phyloP scores from a whole-genome alignment of 2,113 vertebrate genomes.

The Pelodiscus sinensis region DNA sequence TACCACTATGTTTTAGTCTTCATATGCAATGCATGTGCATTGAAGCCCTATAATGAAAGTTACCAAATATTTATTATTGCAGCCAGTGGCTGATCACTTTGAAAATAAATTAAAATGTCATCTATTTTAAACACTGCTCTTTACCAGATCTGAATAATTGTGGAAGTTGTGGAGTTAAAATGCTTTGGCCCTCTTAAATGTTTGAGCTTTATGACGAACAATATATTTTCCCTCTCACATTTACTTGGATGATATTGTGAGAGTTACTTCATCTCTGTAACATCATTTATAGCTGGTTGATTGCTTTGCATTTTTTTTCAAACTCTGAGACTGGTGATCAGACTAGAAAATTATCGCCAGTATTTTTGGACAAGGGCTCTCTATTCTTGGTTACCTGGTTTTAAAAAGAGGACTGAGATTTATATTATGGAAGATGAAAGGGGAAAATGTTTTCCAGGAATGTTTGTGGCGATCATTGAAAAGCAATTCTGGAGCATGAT shows the following conservation, averaged over 20 bases:
- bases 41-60: not conserved
- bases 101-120: not conserved
- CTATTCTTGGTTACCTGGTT: not conserved
- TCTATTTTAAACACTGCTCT: not conserved
- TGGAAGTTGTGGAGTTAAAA: not conserved
- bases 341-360: not conserved
- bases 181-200: not conserved
- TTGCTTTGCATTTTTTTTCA: not conserved
- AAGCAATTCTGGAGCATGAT: slow-evolving; percentile 66
- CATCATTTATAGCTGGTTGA: slow-evolving; percentile 3
- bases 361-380: not conserved
- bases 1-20: not conserved
- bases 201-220: not conserved
- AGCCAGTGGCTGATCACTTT: not conserved
- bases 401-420: slow-evolving; percentile 16
- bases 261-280: not conserved
- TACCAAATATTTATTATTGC: not conserved
- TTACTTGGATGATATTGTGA: not conserved
- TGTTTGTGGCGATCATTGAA: slow-evolving; percentile 35
- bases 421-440: slow-evolving; percentile 54
- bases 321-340: slow-evolving; percentile 46
- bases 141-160: not conserved
- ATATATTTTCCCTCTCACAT: not conserved
- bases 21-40: accelerated
- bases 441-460: slow-evolving; percentile 70